Percentiles rank a stretch among this genome's conserved stretches.
Conservation (phyloP, 1,140 invertebrate species). For the Brachionus koreanus region DNA sequence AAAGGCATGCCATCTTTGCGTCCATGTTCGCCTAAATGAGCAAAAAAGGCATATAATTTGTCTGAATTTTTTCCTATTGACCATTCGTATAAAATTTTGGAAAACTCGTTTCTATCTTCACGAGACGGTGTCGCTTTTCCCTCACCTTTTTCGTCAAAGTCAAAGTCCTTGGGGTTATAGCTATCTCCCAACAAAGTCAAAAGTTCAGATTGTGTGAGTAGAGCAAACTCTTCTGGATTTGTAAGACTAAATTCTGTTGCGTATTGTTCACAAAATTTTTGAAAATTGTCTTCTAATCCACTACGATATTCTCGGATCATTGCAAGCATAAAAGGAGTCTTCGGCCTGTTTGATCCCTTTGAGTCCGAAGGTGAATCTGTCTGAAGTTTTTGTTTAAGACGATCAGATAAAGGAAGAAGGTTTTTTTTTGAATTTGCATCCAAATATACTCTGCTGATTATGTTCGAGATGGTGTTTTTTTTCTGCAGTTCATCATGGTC, state of each 20-base stretch:
- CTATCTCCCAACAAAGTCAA: neutral
- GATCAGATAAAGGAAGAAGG: constrained; percentile 19
- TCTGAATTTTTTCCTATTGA: constrained; percentile 50
- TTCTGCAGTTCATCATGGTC: constrained; percentile 6
- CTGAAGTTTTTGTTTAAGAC: constrained; percentile 3
- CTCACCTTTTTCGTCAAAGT: constrained; percentile 37
- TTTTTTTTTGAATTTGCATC: constrained; percentile 32
- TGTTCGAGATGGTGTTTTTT: neutral
- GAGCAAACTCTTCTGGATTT: neutral
- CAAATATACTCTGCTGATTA: neutral
- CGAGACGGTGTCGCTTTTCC: neutral
- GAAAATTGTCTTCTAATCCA: constrained; percentile 13
- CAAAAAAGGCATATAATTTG: constrained; percentile 55
- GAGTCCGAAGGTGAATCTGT: neutral
- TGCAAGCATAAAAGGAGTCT: constrained; percentile 1
- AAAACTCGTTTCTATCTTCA: constrained; percentile 28
- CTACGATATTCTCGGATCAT: constrained; percentile 13
- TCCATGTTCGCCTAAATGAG: constrained; percentile 55
- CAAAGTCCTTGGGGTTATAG: constrained; percentile 28
- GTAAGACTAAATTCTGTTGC: neutral
- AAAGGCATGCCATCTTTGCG: constrained; percentile 54
- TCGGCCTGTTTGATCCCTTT: neutral
- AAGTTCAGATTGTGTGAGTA: neutral
- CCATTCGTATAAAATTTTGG: constrained; percentile 13
- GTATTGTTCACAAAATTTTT: constrained; percentile 31